These are phyloP conservation scores for Megalops atlanticus DNA, from an alignment of 2,113 vertebrate genomes.

Conservation along the genomic window DNA sequence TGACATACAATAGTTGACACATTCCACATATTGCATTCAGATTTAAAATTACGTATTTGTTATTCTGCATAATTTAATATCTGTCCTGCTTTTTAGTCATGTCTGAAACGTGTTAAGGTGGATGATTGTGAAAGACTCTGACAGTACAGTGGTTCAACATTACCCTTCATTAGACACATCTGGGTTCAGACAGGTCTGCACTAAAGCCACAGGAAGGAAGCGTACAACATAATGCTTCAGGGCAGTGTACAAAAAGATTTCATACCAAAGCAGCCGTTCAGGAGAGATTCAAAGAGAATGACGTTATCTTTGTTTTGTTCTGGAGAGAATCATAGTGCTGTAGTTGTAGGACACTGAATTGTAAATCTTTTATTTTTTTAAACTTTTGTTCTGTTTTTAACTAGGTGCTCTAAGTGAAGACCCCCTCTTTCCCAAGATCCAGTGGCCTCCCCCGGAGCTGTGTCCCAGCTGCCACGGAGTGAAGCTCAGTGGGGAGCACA, in stretches of 20 bases:
- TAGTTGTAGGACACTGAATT: too few species aligned
- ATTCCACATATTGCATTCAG: too few species aligned
- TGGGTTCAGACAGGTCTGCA: not conserved
- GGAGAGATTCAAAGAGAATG: too few species aligned
- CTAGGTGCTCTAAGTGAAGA: slow-evolving; percentile 84
- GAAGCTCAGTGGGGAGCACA: slow-evolving; percentile 55
- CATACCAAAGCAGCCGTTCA: not conserved
- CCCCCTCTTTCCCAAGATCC: slow-evolving; percentile 88
- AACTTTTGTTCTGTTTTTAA: slow-evolving; percentile 4
- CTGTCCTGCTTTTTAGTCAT: not conserved
- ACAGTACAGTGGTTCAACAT: not conserved
- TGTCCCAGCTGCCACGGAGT: slow-evolving; percentile 80
- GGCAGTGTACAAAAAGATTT: not conserved
- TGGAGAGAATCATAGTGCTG: too few species aligned
- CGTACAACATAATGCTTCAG: not conserved
- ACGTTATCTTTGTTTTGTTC: too few species aligned
- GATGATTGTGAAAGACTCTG: not conserved
- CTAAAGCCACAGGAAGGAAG: not conserved
- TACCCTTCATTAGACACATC: not conserved
- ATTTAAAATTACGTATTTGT: too few species aligned
- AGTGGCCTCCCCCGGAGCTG: slow-evolving; percentile 82
- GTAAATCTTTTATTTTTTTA: too few species aligned
- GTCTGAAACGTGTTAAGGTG: not conserved
- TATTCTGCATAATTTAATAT: not conserved
- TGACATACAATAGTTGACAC: not conserved